Evolutionary conservation across 2,888 invertebrate species (phyloP).

Genomic region (Adelphocoris suturalis): DNA sequence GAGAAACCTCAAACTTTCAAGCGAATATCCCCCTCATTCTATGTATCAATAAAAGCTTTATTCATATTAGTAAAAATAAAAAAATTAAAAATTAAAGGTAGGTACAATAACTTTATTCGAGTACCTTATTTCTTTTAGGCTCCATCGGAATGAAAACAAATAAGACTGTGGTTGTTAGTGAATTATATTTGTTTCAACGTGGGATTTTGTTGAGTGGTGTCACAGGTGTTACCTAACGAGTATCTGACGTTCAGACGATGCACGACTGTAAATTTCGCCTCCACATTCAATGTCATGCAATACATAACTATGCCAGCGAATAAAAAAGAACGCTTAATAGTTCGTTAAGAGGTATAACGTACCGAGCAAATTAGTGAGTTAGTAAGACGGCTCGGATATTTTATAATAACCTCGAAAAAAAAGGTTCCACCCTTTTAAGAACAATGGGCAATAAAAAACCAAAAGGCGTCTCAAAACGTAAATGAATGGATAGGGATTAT

Average conservation of each 20-base stretch:
- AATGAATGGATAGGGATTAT: constrained; percentile 35
- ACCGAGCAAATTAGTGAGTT: constrained; percentile 42
- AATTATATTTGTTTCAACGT: not conserved
- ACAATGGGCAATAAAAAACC: constrained; percentile 33
- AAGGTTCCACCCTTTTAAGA: constrained; percentile 31
- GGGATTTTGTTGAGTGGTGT: not conserved
- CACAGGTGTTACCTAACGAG: not conserved
- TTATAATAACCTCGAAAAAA: not conserved
- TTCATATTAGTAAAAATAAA: no score
- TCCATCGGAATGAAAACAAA: no score
- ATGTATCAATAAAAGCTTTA: no score
- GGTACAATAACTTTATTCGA: no score
- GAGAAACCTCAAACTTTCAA: no score
- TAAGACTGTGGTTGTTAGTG: no score
- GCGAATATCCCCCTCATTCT: no score
- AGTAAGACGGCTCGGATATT: constrained; percentile 22
- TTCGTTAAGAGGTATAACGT: not conserved
- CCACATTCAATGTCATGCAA: not conserved
- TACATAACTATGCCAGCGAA: constrained; percentile 10
- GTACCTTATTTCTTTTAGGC: no score
- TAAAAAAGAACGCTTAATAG: not conserved
- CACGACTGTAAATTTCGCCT: not conserved
- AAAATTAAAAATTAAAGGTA: no score
- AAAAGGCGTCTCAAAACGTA: constrained; percentile 25
- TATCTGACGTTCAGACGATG: not conserved